Evolutionary conservation across 2,113 vertebrate species (phyloP).

Genomic region (Bombycilla garrulus): DNA sequence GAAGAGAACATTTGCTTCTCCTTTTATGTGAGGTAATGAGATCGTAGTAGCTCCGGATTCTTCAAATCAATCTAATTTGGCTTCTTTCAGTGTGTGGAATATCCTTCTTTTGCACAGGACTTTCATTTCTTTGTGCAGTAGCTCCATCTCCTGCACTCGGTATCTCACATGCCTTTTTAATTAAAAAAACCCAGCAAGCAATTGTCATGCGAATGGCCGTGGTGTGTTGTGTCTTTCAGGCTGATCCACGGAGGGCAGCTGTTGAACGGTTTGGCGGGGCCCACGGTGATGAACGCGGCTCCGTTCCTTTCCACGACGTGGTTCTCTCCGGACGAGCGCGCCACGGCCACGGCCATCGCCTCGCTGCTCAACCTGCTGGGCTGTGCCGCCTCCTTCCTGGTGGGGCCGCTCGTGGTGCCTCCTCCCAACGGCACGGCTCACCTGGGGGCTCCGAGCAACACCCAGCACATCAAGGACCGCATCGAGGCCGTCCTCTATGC

Average conservation of each 20-base stretch:
- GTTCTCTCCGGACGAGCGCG: constrained; percentile 94
- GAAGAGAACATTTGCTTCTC: constrained; percentile 20
- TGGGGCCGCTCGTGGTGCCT: constrained; percentile 90
- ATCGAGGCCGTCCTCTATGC: constrained; percentile 91
- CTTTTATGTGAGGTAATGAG: constrained; percentile 14
- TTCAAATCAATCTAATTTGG: constrained; percentile 2
- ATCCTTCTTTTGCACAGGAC: not conserved
- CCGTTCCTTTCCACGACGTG: constrained; percentile 94
- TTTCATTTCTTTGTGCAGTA: not conserved
- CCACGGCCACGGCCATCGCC: constrained; percentile 93
- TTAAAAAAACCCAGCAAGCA: not conserved
- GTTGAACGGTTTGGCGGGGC: constrained; percentile 92
- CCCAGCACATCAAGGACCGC: constrained; percentile 79
- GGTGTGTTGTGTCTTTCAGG: constrained; percentile 67
- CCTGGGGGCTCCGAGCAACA: not conserved
- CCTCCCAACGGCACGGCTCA: constrained; percentile 83
- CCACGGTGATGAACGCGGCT: constrained; percentile 90
- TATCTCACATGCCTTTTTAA: not conserved
- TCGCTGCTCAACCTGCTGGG: constrained; percentile 89
- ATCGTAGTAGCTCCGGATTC: not conserved
- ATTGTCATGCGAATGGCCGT: not conserved
- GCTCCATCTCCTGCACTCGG: not conserved
- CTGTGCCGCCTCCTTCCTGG: constrained; percentile 82
- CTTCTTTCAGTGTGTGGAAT: not conserved
- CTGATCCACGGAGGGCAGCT: constrained; percentile 93